phyloP scores from a whole-genome alignment of 2,113 vertebrate species.

The Seriola quinqueradiata region DNA sequence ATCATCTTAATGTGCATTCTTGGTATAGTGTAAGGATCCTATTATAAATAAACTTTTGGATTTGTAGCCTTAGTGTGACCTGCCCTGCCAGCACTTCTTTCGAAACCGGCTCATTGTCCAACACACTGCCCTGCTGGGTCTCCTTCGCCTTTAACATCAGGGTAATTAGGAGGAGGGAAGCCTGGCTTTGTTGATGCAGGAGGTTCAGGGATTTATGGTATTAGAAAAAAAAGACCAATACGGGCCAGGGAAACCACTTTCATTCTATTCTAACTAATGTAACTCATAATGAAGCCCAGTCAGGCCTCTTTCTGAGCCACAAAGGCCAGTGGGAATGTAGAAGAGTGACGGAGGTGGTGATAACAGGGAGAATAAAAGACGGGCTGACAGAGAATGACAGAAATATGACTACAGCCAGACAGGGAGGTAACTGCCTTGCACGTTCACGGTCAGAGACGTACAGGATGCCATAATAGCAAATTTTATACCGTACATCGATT shows the following conservation, averaged over 20 bases:
- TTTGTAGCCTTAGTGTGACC: conserved; percentile 37
- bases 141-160: conserved; percentile 36
- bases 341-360: conserved; percentile 2
- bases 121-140: conserved; percentile 29
- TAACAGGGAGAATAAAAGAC: conserved; percentile 22
- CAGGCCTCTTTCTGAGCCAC: conserved; percentile 15
- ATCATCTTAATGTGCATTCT: conserved; percentile 13
- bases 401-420: background rate
- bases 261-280: conserved; percentile 22
- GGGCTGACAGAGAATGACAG: conserved; percentile 19
- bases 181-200: conserved; percentile 41
- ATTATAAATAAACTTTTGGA: conserved; percentile 39
- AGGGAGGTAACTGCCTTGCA: conserved; percentile 11
- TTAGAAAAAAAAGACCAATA: conserved; percentile 17
- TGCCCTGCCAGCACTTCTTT: conserved; percentile 37
- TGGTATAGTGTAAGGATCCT: conserved; percentile 20
- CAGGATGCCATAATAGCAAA: conserved; percentile 55
- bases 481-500: conserved; percentile 68
- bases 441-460: conserved; percentile 23
- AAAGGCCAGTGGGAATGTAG: background rate
- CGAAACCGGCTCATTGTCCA: conserved; percentile 39
- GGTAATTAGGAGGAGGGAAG: conserved; percentile 51
- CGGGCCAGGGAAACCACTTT: background rate
- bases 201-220: conserved; percentile 6
- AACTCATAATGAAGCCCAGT: conserved; percentile 20